phyloP scores from a whole-genome alignment of 2,113 vertebrate species.

The Dicaeum eximium region DNA sequence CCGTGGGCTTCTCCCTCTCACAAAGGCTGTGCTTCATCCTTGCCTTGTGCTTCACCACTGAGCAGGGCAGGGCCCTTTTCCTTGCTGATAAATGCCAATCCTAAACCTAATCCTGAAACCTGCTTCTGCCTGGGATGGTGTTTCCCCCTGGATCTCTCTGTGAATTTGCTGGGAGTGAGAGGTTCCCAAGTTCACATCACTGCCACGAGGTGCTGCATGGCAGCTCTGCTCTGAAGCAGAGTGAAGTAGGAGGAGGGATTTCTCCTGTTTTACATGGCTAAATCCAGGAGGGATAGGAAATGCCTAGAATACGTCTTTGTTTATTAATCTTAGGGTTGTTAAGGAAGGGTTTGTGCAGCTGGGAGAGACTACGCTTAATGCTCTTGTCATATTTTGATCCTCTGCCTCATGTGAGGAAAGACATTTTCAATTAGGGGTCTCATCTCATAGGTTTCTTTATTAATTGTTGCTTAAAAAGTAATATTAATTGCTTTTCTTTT shows the following conservation, averaged over 20 bases:
- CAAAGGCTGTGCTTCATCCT: background rate
- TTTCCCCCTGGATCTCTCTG: background rate
- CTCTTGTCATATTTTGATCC: background rate
- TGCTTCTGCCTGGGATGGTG: background rate
- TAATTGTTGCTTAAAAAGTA: background rate
- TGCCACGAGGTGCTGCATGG: background rate
- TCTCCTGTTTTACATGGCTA: background rate
- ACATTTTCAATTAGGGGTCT: background rate
- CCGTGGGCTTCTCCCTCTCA: background rate
- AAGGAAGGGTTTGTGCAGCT: constrained; percentile 4
- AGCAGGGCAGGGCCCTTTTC: background rate
- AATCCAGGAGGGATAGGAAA: background rate
- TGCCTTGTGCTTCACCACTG: background rate
- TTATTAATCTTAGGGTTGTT: background rate
- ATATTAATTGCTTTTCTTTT: background rate
- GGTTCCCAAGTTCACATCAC: background rate
- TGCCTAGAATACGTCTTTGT: background rate
- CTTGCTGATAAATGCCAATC: background rate
- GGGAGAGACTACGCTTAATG: background rate
- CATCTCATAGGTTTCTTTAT: background rate
- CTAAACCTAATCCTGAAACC: background rate
- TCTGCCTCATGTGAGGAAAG: background rate
- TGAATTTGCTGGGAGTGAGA: background rate
- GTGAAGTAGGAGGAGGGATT: background rate
- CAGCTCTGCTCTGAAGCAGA: background rate